Percentiles rank a stretch among this genome's conserved stretches.
Conservation (phyloP, 2,797 vertebrate species). For the Poecilia wingei region DNA sequence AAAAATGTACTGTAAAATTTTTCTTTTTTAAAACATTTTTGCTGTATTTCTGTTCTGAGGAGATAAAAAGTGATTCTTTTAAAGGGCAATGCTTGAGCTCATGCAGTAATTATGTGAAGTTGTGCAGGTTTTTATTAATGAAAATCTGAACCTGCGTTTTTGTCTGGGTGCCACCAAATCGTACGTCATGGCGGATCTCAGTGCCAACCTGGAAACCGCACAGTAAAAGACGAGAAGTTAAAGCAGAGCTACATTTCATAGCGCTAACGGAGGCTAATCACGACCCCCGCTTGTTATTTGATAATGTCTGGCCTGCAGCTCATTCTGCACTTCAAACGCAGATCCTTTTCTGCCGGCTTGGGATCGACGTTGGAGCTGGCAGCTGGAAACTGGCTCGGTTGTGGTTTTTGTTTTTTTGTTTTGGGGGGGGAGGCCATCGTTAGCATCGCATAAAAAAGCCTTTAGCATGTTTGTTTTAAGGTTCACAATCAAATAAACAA, state of each 20-base stretch:
- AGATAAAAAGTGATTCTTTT: not conserved
- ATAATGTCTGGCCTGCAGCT: not conserved
- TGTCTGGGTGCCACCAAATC: not conserved
- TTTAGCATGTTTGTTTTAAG: not conserved
- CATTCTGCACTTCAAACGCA: not conserved
- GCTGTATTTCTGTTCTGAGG: not conserved
- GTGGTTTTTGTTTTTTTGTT: not conserved
- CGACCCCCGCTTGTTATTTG: not conserved
- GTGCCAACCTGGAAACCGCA: not conserved
- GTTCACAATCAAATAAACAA: not conserved
- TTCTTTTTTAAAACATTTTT: not conserved
- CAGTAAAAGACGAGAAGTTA: not conserved
- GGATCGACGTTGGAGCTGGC: not conserved
- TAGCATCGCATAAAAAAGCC: not conserved
- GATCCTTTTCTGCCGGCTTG: not conserved
- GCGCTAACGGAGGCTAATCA: not conserved
- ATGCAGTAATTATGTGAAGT: not conserved
- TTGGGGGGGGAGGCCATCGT: not conserved
- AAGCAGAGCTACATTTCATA: not conserved
- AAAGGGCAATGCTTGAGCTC: not conserved
- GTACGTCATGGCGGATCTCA: not conserved
- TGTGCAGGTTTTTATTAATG: not conserved
- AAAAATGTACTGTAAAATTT: not conserved
- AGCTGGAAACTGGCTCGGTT: not conserved
- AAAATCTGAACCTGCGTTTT: not conserved